Base-by-base conservation (phyloP, 2,797 vertebrate genomes). In the Malacoraja senta region DNA sequence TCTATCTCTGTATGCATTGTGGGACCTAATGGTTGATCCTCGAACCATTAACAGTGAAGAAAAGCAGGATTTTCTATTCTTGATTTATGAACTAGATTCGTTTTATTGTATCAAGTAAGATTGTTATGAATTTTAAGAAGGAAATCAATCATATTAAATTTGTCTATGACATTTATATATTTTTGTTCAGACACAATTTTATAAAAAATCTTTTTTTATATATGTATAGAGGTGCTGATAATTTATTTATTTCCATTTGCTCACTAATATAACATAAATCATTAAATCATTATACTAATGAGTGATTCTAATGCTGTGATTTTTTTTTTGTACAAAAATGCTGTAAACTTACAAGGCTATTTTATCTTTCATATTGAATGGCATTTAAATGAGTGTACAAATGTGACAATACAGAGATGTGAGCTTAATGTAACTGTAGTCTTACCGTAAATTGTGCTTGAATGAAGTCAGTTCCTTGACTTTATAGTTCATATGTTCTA, bases 361-460 rank as follows among this genome's bases (percentile, higher is more conserved):
- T n/a, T 53, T 92, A 74, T 76, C 71, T 92, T 76, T 92, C 90
- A 92, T 92, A 92, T 92, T 92, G 90, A 92, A 74, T 76, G 35
- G 65, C 90, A 53, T 74, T 91, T 53, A 91, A 91, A 44, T 91
- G 65, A 74, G 24, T 44, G 44, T 91, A 74, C 71, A 15, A 91
- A 92, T 92, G 90, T 76, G 90, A 92, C 24, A 53, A 92, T 76
- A 71, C 71, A 74, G 90, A 29, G 24, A 58, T 26, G 76, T 24
- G 88, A 21, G 21, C 68, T 91, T 71, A 35, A 74, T 92, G 12
- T 7, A 91, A 71, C 32, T 65, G 65, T 53, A 76, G 68, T 74
- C 90, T 91, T 92, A 92, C 76, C 38, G 76, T 58, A 76, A 38
- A 76, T 92, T 17, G 32, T 91, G 35, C 65, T 65, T 71, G 8